Conservation (phyloP, 2,797 vertebrate species). For the Gila robusta region DNA sequence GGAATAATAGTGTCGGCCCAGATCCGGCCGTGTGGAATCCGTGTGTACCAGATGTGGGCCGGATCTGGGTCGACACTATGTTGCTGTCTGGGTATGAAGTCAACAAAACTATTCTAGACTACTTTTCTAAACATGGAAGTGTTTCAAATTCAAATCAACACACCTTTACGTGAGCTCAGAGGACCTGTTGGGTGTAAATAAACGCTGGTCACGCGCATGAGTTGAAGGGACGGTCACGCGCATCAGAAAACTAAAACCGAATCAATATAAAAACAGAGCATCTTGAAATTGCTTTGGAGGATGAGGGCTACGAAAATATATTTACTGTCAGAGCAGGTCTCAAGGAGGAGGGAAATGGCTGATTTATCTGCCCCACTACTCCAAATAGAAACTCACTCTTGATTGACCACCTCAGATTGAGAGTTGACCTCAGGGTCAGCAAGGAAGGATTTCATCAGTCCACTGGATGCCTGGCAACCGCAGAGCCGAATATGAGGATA, state of each 20-base stretch:
- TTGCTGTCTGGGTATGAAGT: neutral
- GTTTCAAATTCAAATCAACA: conserved; percentile 26
- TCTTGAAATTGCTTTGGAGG: conserved; percentile 17
- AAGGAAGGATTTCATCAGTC: conserved; percentile 76
- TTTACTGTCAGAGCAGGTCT: conserved; percentile 46
- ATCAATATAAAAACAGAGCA: conserved; percentile 62
- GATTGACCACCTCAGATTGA: conserved; percentile 82
- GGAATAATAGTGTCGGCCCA: too few species aligned
- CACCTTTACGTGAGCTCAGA: neutral
- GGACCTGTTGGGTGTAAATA: conserved; percentile 24
- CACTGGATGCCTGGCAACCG: conserved; percentile 57
- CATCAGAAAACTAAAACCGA: conserved; percentile 49
- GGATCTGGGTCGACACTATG: too few species aligned
- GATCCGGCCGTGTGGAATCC: too few species aligned
- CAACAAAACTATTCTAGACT: neutral
- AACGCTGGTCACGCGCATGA: neutral
- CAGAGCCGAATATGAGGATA: conserved; percentile 59
- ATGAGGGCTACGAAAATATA: conserved; percentile 37
- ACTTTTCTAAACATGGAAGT: conserved; percentile 5
- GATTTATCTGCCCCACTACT: conserved; percentile 74
- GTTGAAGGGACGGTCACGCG: conserved; percentile 15
- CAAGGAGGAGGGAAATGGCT: conserved; percentile 51
- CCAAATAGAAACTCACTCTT: conserved; percentile 76
- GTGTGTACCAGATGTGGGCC: too few species aligned
- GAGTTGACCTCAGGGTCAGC: conserved; percentile 76